Evolutionary conservation across 2,797 vertebrate species (phyloP), one percentile per base, ranked within the genome.

Genomic region (Margarornis squamiger): DNA sequence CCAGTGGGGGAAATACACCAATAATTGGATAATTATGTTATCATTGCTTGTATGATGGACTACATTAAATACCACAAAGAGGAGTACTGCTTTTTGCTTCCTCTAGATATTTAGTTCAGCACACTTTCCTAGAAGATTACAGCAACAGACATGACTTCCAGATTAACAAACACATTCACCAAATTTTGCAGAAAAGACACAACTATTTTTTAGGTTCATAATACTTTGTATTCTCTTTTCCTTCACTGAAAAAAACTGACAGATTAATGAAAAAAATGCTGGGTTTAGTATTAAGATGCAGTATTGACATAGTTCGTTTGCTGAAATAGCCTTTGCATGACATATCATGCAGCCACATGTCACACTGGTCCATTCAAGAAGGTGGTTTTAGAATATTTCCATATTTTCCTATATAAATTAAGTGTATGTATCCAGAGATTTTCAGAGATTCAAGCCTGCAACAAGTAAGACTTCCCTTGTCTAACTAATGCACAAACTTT

Each of bases 1-100:
- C 95, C 87, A 81, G 67, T 94, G 92, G 41, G 79, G 48, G 78
- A 95, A 97, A 97, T 92, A 91, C 27, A 95, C 85, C 91, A 96
- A 94, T 97, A 98, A 97, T 95, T 94, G 95, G 82, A 91, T 95
- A 97, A 97, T 97, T 95, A 96, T 36, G 80, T 93, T 96, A 97
- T 96, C 93, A 90, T 92, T 95, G 95, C 94, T 96, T 17, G 26
- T 95, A 80, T 67, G 83, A 93, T 94, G 94, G 92, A 90, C 78
- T 72, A 80, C 85, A 97, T 97, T 96, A 95, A 95, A 97, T 90
- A 92, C 91, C 88, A 78, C 85, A 96, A 81, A 91, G 51, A 92
- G 46, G 19, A 65, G 86, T 80, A 52, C 49, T 62, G 57, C 76
- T 92, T 97, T 97, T 92, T 77, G 78, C 87, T 93, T 96, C 95